Evolutionary conservation across 2,113 vertebrate species (phyloP), one percentile per base, ranked within the genome.

Genomic region (Pseudois nayaur): DNA sequence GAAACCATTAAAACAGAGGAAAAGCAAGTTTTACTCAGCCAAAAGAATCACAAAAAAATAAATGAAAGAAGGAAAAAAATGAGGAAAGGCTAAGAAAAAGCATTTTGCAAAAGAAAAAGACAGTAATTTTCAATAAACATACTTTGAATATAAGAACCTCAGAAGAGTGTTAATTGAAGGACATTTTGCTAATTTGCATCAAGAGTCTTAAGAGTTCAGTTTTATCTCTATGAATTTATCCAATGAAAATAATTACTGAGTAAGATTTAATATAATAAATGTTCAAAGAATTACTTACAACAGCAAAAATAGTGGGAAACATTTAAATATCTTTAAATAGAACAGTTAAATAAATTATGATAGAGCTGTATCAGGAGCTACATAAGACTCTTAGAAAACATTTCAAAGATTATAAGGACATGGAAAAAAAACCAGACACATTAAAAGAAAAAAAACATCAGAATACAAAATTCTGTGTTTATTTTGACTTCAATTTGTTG

Each of bases 1-100:
- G 93, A 94, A 52, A 84, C 36, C 29, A 19, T 76, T 95, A 29
- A 60, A 92, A 40, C 10, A 88, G 27, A 81, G 29, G 40, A 64
- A 95, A 93, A 90, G 33, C 40, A 78, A 87, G 74, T 91, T 29
- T 67, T 93, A 92, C 23, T 31, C 23, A 87, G 15, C 13, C 67
- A 94, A 89, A 97, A 92, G 52, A 93, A 96, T 81, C 31, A 84
- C 74, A 48, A 95, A 88, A 82, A 90, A 90, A 93, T 8, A 93
- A 83, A 59, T 33, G 3, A 67, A 15, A 29, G 10, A 25, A n/a
- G 21, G 23, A 27, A 50, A n/a, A 67, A 64, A 57, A 71, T 87
- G 23, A 50, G 27, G 17, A 94, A 81, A 96, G 17, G 23, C 48
- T 6, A 89, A 52, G 23, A 83, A 96, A 1, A 91, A 84, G 27